A percentile compares a stretch with the other conserved stretches of the same genome.
phyloP scores from a whole-genome alignment of 2,888 invertebrate species.

The Diadegma fenestrale region DNA sequence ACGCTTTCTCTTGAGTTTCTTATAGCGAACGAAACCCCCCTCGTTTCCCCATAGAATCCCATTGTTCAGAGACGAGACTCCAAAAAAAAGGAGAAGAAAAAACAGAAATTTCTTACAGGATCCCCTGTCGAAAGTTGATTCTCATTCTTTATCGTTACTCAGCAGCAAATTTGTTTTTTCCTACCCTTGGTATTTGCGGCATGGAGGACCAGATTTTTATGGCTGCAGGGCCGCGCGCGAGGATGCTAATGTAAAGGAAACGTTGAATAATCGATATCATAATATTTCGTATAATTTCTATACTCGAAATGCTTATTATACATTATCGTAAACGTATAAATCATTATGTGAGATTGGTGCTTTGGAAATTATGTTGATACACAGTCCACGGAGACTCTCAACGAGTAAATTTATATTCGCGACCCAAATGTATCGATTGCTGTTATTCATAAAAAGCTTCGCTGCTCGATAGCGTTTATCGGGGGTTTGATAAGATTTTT shows the following conservation, averaged over 20 bases:
- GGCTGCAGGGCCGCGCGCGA: not conserved
- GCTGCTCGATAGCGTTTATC: not conserved
- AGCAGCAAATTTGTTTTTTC: constrained; percentile 50
- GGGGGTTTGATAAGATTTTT: not conserved
- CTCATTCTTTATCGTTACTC: constrained; percentile 44
- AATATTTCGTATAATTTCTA: constrained; percentile 12
- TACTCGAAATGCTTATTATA: constrained; percentile 22
- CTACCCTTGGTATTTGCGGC: not conserved
- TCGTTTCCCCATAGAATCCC: not conserved
- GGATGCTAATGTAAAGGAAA: constrained; percentile 22
- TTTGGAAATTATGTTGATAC: constrained; percentile 15
- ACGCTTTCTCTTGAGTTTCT: not conserved
- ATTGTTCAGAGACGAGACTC: not conserved
- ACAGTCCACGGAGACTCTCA: constrained; percentile 1
- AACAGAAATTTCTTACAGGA: constrained; percentile 2
- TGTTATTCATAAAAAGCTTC: not conserved
- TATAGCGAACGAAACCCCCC: not conserved
- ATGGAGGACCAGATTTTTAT: not conserved
- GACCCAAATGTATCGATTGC: not conserved
- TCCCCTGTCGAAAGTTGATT: not conserved
- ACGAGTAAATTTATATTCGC: not conserved
- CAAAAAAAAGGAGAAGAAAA: constrained; percentile 5
- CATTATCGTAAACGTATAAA: constrained; percentile 8
- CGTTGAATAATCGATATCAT: constrained; percentile 43
- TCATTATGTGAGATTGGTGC: constrained; percentile 14